Base-by-base conservation (phyloP, 2,113 vertebrate genomes). In the Carollia perspicillata region DNA sequence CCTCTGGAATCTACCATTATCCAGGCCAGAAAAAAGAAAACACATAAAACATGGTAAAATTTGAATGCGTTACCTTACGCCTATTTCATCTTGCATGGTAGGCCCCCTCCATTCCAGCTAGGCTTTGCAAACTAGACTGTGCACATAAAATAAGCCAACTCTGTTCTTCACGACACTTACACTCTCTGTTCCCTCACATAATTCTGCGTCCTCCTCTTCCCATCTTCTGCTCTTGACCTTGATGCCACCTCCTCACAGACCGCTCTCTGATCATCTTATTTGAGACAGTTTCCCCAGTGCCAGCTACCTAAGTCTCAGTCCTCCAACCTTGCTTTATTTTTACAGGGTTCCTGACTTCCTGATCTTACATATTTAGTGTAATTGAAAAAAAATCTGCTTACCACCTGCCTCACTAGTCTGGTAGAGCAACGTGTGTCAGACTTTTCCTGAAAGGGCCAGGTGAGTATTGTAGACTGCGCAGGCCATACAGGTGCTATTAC, bases 1-100 rank as follows among this genome's bases (percentile, higher is more conserved):
- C 42, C n/a, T 92, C 47, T 86, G 47, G 40, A 75, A 47, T n/a
- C 55, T 72, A 20, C 60, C 30, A 77, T 84, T 37, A 49, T 69
- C 53, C 80, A 44, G 14, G 40, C 9, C 16, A 60, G 55, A 33
- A 35, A 83, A 87, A 16, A 16, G 55, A n/a, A 42, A 75, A 89
- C 44, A 13, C 6, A 10, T 44, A 20, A 0, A 44, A 17, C 1
- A 18, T 2, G 49, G n/a, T 68, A 20, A 2, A 6, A 44, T 71
- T 75, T 47, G 53, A 55, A 63, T 58, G 8, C 12, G 26, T 16
- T 5, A 17, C 5, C 40, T 10, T 2, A 6, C 13, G 44, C 72
- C 0, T 30, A 16, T 66, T 44, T 87, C 22, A 7, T 94, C 47
- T 84, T 35, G 9, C 12, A 63, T 44, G 18, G 44, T 71, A 12